phyloP scores from a whole-genome alignment of 64 coral and sea anemone genomes.

The Porites lutea region DNA sequence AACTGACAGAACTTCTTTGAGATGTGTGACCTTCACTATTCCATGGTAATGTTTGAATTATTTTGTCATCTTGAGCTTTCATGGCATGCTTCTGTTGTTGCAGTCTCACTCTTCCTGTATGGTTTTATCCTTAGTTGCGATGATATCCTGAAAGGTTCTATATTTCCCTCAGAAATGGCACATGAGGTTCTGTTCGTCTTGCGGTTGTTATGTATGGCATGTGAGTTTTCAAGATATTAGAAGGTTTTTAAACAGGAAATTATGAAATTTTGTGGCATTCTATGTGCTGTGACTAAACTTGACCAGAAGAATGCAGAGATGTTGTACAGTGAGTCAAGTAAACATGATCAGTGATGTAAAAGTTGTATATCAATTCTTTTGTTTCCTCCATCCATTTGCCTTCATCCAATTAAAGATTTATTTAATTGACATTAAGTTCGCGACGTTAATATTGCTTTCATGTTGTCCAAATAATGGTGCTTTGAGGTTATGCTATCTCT shows the following conservation, averaged over 20 bases:
- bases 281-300: not conserved
- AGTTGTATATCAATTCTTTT: constrained; percentile 17
- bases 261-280: constrained; percentile 39
- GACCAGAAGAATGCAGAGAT: not conserved
- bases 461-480: constrained; percentile 20
- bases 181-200: not conserved
- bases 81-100: constrained; percentile 46
- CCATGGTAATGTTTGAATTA: constrained; percentile 53
- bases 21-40: not conserved
- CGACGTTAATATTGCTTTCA: constrained; percentile 23
- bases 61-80: constrained; percentile 60
- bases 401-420: constrained; percentile 51
- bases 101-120: not conserved
- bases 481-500: constrained; percentile 21
- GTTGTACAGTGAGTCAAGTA: constrained; percentile 15
- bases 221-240: not conserved
- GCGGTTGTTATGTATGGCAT: not conserved
- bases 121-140: constrained; percentile 2
- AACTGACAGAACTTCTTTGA: constrained; percentile 31
- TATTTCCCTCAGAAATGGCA: not conserved
- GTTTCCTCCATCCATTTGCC: constrained; percentile 14
- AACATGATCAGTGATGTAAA: constrained; percentile 29
- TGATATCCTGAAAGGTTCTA: not conserved
- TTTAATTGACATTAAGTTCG: constrained; percentile 35
- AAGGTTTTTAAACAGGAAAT: constrained; percentile 8